Conservation (phyloP, 92 coral and sea anemone species). For the Epizoanthus illoricatus region DNA sequence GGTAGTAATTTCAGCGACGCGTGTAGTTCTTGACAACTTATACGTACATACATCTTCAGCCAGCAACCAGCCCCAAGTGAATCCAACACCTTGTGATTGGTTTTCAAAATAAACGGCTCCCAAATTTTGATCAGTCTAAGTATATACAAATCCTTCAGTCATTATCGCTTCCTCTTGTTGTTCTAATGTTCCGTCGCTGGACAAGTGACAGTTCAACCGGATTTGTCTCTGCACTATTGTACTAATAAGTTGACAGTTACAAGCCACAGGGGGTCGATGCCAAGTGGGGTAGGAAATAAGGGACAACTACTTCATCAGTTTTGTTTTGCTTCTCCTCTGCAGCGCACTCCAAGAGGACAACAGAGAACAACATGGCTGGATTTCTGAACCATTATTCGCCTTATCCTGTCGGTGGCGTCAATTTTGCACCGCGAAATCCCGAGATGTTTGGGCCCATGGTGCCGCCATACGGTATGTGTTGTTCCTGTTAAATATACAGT, state of each 20-base stretch:
- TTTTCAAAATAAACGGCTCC: conserved; percentile 47
- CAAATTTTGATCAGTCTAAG: conserved; percentile 47
- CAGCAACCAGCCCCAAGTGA: conserved; percentile 30
- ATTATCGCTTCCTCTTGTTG: conserved; percentile 46
- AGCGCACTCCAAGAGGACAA: conserved; percentile 35
- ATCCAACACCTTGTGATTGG: conserved; percentile 26
- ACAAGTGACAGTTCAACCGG: conserved; percentile 73
- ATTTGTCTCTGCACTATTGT: conserved; percentile 69
- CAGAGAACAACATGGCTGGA: conserved; percentile 73
- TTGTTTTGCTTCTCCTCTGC: conserved; percentile 27
- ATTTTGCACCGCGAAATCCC: conserved; percentile 77
- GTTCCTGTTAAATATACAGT: conserved; percentile 5
- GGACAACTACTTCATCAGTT: conserved; percentile 37
- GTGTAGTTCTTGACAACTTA: conserved; percentile 18
- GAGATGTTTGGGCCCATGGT: conserved; percentile 89
- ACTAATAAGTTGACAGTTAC: conserved; percentile 76
- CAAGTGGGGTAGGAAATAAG: conserved; percentile 55
- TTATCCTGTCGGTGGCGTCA: conserved; percentile 73
- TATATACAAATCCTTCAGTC: conserved; percentile 56
- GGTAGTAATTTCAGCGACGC: conserved; percentile 50
- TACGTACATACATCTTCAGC: conserved; percentile 10
- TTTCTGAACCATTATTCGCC: conserved; percentile 89
- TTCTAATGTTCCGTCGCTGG: conserved; percentile 57
- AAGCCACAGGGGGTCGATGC: conserved; percentile 80
- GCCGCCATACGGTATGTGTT: conserved; percentile 72